A percentile compares a stretch with the other conserved stretches of the same genome.
phyloP scores from a whole-genome alignment of 2,888 invertebrate genomes.

The Cephus runcator region DNA sequence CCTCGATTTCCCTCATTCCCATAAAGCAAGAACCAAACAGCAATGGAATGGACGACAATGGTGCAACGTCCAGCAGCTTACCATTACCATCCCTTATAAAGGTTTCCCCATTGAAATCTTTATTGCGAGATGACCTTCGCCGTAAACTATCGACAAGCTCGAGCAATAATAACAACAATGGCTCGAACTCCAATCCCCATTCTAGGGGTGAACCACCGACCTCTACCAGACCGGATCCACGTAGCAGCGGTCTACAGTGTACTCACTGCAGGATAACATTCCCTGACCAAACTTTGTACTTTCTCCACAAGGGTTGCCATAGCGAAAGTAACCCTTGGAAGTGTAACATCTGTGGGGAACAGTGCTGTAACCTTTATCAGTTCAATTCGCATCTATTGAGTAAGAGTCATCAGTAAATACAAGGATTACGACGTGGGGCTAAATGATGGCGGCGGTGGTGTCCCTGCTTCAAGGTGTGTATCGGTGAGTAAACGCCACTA shows the following conservation, averaged over 20 bases:
- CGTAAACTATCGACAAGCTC: conserved; percentile 76
- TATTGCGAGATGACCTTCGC: conserved; percentile 85
- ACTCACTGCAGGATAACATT: conserved; percentile 91
- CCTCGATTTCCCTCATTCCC: conserved; percentile 87
- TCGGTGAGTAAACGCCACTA: not conserved
- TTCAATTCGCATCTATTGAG: conserved; percentile 96
- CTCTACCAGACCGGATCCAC: conserved; percentile 76
- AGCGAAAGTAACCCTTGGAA: conserved; percentile 97
- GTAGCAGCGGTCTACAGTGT: conserved; percentile 77
- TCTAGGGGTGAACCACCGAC: conserved; percentile 70
- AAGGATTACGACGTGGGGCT: not conserved
- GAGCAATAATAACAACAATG: conserved; percentile 39
- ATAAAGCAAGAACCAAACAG: conserved; percentile 74
- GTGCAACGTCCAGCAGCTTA: conserved; percentile 76
- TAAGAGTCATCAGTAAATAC: conserved; percentile 82
- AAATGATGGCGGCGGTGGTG: not conserved
- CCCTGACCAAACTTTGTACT: conserved; percentile 95
- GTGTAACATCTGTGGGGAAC: conserved; percentile 97
- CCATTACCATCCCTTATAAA: conserved; percentile 79
- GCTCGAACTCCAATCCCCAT: conserved; percentile 58
- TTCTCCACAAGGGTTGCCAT: conserved; percentile 97
- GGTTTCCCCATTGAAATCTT: conserved; percentile 85
- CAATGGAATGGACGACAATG: conserved; percentile 67
- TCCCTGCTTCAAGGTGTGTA: not conserved
- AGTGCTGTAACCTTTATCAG: conserved; percentile 94